Conservation (phyloP, 1,140 invertebrate species). For the Babylonia areolata region DNA sequence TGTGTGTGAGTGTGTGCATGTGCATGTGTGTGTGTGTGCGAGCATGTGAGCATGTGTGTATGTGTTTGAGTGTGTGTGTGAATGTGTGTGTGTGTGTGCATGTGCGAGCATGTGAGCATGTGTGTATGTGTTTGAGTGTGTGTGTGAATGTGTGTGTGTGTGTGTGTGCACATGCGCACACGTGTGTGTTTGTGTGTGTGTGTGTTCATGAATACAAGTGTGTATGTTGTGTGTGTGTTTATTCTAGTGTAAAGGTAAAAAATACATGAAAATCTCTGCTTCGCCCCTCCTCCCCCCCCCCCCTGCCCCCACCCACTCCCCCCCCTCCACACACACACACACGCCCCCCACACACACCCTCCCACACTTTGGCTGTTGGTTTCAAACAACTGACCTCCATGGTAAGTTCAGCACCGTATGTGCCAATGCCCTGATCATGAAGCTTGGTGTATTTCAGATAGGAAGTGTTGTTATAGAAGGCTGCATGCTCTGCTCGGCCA, state of each 20-base stretch:
- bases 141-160: background rate
- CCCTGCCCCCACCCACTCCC: background rate
- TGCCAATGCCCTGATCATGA: conserved; percentile 43
- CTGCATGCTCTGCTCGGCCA: conserved; percentile 47
- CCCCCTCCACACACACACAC: background rate
- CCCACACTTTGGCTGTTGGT: background rate
- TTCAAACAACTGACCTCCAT: conserved; percentile 49
- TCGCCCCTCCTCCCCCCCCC: background rate
- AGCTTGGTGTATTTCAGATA: conserved; percentile 47
- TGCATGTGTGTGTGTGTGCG: background rate
- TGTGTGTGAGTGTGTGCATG: background rate
- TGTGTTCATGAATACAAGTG: background rate
- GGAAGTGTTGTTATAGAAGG: conserved; percentile 41
- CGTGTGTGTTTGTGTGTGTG: background rate
- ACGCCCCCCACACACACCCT: background rate
- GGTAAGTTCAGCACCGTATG: conserved; percentile 39
- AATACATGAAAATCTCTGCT: no score
- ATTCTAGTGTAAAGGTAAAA: background rate
- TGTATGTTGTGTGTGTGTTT: background rate
- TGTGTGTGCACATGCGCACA: background rate
- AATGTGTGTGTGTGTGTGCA: no score
- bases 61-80: background rate
- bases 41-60: background rate
- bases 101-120: no score
- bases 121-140: no score